Conservation (phyloP, 2,888 invertebrate species). For the Acronicta leporina region DNA sequence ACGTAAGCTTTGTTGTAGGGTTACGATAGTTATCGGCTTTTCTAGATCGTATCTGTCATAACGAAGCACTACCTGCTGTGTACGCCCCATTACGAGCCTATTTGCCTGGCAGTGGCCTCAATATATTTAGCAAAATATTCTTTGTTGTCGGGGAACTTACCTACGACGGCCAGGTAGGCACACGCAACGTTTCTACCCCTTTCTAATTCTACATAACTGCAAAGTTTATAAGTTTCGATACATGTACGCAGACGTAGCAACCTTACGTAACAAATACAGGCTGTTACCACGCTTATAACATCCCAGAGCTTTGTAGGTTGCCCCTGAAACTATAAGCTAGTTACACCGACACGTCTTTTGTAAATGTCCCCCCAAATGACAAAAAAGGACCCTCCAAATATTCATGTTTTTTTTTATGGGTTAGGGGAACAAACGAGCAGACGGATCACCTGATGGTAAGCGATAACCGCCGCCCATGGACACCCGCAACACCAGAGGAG, state of each 20-base stretch:
- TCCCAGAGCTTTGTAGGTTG: conserved; percentile 22
- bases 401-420: no score
- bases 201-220: conserved; percentile 61
- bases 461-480: no score
- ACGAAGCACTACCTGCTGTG: conserved; percentile 34
- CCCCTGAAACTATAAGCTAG: conserved; percentile 34
- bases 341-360: conserved; percentile 25
- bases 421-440: no score
- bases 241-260: conserved; percentile 48
- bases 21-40: conserved; percentile 51
- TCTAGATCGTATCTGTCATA: conserved; percentile 57
- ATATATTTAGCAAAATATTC: conserved; percentile 71
- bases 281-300: conserved; percentile 55
- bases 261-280: conserved; percentile 70
- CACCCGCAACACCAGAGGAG: no score
- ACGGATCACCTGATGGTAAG: no score
- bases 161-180: conserved; percentile 68
- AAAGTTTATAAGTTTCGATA: conserved; percentile 67
- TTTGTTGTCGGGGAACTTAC: conserved; percentile 70
- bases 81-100: conserved; percentile 55
- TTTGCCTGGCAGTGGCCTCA: conserved; percentile 65
- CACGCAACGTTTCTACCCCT: conserved; percentile 75
- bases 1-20: conserved; percentile 35
- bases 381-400: conserved; percentile 21
- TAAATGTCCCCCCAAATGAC: conserved; percentile 13